These are phyloP conservation scores for Ciconia maguari DNA, from an alignment of 2,113 vertebrate genomes.

Conservation along the genomic window DNA sequence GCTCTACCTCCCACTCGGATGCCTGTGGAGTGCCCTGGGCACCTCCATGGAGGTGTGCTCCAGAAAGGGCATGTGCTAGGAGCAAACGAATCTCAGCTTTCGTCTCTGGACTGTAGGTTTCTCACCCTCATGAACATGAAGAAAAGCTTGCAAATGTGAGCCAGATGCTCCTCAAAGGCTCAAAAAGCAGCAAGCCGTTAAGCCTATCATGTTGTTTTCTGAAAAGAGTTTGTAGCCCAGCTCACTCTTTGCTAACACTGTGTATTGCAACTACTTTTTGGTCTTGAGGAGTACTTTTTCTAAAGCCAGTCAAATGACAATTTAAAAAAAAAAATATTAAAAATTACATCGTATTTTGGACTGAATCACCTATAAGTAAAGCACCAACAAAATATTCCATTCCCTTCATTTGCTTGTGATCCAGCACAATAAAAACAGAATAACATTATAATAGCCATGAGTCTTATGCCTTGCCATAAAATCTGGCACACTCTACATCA, in stretches of 20 bases:
- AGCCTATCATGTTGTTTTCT: not conserved
- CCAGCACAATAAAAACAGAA: conserved; percentile 26
- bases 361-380: not conserved
- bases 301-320: not conserved
- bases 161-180: not conserved
- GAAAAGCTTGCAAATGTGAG: not conserved
- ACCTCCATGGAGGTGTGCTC: not conserved
- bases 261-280: not conserved
- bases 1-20: not conserved
- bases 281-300: not conserved
- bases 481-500: conserved; percentile 10
- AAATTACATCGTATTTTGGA: not conserved
- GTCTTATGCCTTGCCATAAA: conserved; percentile 18
- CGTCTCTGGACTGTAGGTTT: not conserved
- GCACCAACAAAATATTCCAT: not conserved
- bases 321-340: not conserved
- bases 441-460: not conserved
- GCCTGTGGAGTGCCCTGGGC: rapidly evolving
- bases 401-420: not conserved
- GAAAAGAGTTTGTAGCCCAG: not conserved
- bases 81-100: not conserved
- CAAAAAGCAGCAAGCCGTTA: not conserved
- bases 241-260: not conserved
- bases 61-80: not conserved
- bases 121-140: not conserved